Evolutionary conservation across 2,888 invertebrate genomes (phyloP).

Genomic region (Cheilosia variabilis): DNA sequence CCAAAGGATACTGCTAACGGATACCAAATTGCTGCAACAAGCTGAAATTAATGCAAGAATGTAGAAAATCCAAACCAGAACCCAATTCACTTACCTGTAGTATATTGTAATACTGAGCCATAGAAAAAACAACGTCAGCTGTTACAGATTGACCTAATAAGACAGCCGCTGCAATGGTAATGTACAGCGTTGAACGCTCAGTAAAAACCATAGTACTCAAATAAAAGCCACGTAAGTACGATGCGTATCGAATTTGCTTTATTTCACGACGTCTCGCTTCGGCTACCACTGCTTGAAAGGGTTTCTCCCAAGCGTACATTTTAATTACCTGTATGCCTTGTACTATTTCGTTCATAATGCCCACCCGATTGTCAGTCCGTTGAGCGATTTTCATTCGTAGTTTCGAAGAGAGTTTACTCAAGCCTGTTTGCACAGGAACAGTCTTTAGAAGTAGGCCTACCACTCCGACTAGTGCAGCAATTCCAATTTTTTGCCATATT

Average conservation of each 20-base stretch:
- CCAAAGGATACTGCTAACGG: constrained; percentile 85
- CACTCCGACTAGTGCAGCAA: constrained; percentile 91
- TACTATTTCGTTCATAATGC: constrained; percentile 97
- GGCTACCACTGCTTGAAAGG: constrained; percentile 93
- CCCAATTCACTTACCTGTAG: constrained; percentile 85
- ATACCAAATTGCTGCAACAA: constrained; percentile 86
- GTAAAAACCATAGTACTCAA: constrained; percentile 91
- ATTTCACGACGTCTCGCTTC: constrained; percentile 89
- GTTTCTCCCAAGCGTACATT: constrained; percentile 98
- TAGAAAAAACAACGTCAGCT: constrained; percentile 89
- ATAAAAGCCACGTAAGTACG: constrained; percentile 88
- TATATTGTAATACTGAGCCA: constrained; percentile 91
- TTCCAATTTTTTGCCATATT: constrained; percentile 90
- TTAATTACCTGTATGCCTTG: constrained; percentile 97
- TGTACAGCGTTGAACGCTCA: constrained; percentile 92
- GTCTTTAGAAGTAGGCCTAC: constrained; percentile 90
- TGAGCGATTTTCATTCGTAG: constrained; percentile 90
- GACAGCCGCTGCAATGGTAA: constrained; percentile 91
- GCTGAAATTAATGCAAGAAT: constrained; percentile 78
- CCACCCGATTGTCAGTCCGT: constrained; percentile 94
- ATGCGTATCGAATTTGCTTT: constrained; percentile 86
- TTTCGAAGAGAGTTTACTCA: constrained; percentile 82
- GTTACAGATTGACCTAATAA: constrained; percentile 87
- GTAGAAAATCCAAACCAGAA: neutral
- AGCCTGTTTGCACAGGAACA: constrained; percentile 90